A percentile compares a stretch with the other conserved stretches of the same genome.
Conservation (phyloP, 2,888 invertebrate genomes). For the Perizoma affinitatum region DNA sequence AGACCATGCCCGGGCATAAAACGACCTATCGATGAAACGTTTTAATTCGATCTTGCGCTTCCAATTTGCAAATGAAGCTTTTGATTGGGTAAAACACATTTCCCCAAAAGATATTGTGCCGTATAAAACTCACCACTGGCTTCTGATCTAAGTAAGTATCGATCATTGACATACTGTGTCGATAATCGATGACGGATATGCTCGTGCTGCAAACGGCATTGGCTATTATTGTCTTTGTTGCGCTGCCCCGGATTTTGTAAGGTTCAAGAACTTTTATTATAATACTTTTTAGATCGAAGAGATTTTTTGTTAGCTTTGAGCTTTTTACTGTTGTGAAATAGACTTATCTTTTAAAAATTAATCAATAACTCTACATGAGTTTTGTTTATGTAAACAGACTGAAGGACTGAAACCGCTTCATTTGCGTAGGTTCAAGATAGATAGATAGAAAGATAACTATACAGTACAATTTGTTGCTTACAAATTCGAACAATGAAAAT, state of each 20-base stretch:
- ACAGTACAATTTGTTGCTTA: no score
- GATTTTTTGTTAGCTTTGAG: slow-evolving; percentile 1
- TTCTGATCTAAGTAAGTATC: slow-evolving; percentile 37
- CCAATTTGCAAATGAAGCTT: no score
- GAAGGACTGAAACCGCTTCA: no score
- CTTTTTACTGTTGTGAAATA: slow-evolving; percentile 1
- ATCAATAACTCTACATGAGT: no score
- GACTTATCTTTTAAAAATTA: no score
- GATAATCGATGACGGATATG: slow-evolving; percentile 66
- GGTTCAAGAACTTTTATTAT: slow-evolving; percentile 64
- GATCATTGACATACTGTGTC: slow-evolving; percentile 62
- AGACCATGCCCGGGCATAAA: no score
- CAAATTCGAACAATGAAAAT: no score
- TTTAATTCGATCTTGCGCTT: background rate
- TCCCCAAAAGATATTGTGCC: no score
- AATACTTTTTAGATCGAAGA: slow-evolving; percentile 26
- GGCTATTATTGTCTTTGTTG: slow-evolving; percentile 67
- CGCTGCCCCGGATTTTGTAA: slow-evolving; percentile 68
- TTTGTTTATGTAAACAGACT: no score
- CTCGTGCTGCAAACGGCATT: slow-evolving; percentile 75
- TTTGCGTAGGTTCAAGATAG: no score
- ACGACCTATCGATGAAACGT: background rate
- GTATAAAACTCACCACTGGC: slow-evolving; percentile 1
- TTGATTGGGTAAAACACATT: no score
- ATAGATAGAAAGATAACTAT: no score